Percentiles rank a stretch among this genome's conserved stretches.
Conservation (phyloP, 2,113 vertebrate genomes). For the Silurus asotus region DNA sequence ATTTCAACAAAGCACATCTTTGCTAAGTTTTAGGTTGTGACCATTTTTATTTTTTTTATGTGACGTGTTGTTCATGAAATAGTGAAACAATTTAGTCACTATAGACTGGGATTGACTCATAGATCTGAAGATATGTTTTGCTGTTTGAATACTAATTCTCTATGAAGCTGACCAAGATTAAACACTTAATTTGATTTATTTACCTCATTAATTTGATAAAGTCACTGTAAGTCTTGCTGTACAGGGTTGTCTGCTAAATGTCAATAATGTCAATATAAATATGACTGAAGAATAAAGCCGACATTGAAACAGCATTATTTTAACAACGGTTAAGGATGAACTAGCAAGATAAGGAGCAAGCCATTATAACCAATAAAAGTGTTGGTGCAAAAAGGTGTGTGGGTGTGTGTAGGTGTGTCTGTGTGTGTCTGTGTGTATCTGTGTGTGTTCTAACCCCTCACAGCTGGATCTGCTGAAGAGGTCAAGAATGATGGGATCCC, state of each 20-base stretch:
- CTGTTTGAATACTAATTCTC: background rate
- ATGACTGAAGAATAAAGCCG: too few species aligned
- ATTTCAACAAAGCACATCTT: background rate
- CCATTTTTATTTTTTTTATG: too few species aligned
- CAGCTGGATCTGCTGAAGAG: constrained; percentile 43
- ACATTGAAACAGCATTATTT: background rate
- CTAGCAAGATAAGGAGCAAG: background rate
- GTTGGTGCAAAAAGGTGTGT: background rate
- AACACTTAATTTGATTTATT: background rate
- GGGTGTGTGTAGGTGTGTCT: constrained; percentile 9
- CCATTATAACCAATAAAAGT: constrained; percentile 11
- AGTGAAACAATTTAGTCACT: background rate
- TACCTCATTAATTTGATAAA: background rate
- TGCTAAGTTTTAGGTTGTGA: background rate
- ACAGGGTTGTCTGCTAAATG: too few species aligned
- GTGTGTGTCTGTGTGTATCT: constrained; percentile 17
- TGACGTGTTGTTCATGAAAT: background rate
- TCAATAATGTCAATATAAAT: background rate
- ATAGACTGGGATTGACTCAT: background rate
- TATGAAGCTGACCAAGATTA: background rate
- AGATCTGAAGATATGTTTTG: background rate
- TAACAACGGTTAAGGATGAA: background rate
- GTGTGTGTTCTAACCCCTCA: constrained; percentile 39
- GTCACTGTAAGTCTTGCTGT: too few species aligned
- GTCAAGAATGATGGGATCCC: constrained; percentile 11